These are phyloP conservation scores for Lypha dubia DNA, from an alignment of 2,888 invertebrate species.

Conservation along the genomic window DNA sequence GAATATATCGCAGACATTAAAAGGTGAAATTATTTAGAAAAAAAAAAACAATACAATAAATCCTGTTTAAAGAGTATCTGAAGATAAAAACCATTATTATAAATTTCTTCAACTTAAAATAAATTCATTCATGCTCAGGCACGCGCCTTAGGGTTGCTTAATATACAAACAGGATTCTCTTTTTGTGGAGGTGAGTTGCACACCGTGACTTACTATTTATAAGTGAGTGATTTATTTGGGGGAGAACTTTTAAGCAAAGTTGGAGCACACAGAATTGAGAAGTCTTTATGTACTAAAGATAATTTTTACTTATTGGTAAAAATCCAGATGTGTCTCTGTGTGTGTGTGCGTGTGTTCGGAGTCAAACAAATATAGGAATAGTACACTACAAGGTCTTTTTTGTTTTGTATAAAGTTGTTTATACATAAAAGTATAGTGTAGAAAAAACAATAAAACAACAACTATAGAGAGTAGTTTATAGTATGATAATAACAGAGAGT, in stretches of 20 bases:
- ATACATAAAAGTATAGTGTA: neutral
- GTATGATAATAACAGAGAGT: conserved; percentile 60
- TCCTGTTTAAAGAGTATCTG: conserved; percentile 35
- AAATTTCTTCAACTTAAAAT: neutral
- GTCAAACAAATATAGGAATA: conserved; percentile 29
- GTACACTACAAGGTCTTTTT: conserved; percentile 44
- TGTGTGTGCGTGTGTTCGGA: conserved; percentile 2
- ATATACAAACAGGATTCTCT: conserved; percentile 46
- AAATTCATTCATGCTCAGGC: conserved; percentile 66
- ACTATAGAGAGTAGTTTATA: conserved; percentile 1
- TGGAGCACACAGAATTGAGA: conserved; percentile 41
- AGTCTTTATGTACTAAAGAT: conserved; percentile 45
- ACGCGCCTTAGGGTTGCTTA: conserved; percentile 56
- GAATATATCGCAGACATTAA: neutral
- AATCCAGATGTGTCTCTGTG: conserved; percentile 42
- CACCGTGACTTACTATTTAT: too few species aligned
- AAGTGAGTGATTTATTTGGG: conserved; percentile 33
- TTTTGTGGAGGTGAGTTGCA: conserved; percentile 20
- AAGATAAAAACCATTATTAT: neutral
- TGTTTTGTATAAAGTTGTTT: conserved; percentile 40
- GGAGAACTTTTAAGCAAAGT: conserved; percentile 30
- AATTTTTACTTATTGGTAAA: conserved; percentile 46
- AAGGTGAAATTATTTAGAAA: conserved; percentile 39
- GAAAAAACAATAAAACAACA: neutral
- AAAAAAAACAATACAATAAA: conserved; percentile 23